Evolutionary conservation across 1,140 invertebrate genomes (phyloP).

Genomic region (Epicauta chinensis): DNA sequence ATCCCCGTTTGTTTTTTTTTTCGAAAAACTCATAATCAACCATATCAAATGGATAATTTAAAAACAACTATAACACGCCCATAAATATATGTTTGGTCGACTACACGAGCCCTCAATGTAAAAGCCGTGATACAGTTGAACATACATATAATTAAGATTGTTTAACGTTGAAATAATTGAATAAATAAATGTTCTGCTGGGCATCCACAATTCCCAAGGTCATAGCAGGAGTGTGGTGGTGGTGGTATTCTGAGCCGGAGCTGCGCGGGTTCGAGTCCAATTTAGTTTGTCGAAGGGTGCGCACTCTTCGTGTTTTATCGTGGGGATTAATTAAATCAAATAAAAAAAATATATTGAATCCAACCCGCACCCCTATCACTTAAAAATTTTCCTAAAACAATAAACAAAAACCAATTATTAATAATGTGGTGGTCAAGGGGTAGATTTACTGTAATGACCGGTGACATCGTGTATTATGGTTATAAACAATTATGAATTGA

Average conservation of each 20-base stretch:
- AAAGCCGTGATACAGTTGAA: slow-evolving; percentile 33
- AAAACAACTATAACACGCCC: slow-evolving; percentile 26
- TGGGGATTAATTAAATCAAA: no score
- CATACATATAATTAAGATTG: slow-evolving; percentile 17
- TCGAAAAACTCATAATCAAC: no score
- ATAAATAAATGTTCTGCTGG: slow-evolving; percentile 26
- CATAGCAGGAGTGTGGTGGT: slow-evolving; percentile 38
- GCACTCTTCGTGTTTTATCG: slow-evolving; percentile 21
- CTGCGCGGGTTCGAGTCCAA: slow-evolving; percentile 41
- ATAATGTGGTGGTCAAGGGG: neutral
- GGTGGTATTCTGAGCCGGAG: slow-evolving; percentile 41
- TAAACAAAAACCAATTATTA: no score
- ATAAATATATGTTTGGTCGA: slow-evolving; percentile 31
- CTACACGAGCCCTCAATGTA: slow-evolving; percentile 40
- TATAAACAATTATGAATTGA: neutral
- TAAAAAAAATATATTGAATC: no score
- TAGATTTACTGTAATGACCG: no score
- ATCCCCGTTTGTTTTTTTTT: no score
- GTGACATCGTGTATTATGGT: neutral
- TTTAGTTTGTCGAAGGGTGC: slow-evolving; percentile 43
- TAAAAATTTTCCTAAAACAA: no score
- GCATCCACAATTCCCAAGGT: slow-evolving; percentile 43
- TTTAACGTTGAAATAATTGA: slow-evolving; percentile 16
- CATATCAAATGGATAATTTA: no score
- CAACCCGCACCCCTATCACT: slow-evolving; percentile 22